Evolutionary conservation across 2,797 vertebrate genomes (phyloP).

Genomic region (Anisognathus igniventris): DNA sequence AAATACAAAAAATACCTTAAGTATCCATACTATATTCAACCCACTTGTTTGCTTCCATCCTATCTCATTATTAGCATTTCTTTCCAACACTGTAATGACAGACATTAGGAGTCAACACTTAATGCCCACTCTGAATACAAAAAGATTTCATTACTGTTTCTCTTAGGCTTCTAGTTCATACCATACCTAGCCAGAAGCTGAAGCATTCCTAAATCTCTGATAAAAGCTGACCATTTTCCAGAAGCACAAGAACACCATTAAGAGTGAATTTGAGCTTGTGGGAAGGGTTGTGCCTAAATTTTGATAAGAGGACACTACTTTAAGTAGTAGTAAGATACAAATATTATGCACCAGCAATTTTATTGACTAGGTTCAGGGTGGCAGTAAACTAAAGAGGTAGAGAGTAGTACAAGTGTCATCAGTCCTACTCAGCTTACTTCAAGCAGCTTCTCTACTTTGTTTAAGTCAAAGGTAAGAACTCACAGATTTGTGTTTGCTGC

Average conservation of each 20-base stretch:
- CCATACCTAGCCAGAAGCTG: background rate
- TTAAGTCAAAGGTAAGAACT: background rate
- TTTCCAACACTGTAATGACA: background rate
- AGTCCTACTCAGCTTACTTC: background rate
- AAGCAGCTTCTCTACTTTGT: background rate
- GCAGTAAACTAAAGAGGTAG: background rate
- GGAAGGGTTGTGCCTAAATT: background rate
- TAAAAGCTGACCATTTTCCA: background rate
- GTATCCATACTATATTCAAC: background rate
- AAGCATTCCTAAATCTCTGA: background rate
- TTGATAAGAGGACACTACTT: background rate
- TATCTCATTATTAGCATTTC: background rate
- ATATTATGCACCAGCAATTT: background rate
- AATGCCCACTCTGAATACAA: background rate
- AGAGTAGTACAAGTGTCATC: background rate
- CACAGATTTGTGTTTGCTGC: background rate
- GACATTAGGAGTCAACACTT: background rate
- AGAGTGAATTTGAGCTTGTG: background rate
- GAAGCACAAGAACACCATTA: background rate
- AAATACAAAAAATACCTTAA: background rate
- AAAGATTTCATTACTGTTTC: background rate
- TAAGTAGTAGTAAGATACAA: background rate
- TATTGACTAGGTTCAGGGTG: background rate
- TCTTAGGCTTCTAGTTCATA: background rate
- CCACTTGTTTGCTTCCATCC: background rate